These are phyloP conservation scores for Sialis lutaria DNA, from an alignment of 2,888 invertebrate species.

Conservation along the genomic window DNA sequence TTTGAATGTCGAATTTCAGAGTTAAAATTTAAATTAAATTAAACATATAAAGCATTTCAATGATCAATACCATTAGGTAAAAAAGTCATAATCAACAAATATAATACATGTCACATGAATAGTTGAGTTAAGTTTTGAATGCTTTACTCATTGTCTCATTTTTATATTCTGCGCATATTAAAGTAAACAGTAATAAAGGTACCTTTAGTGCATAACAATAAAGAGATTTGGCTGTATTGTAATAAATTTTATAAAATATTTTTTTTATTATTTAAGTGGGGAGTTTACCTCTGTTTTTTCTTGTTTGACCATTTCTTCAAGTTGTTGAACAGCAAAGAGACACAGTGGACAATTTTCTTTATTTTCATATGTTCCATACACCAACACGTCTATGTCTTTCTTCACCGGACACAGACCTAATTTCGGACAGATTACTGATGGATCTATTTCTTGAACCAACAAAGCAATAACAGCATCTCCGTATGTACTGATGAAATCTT, in stretches of 20 bases:
- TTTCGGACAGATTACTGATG: conserved; percentile 55
- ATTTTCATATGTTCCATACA: conserved; percentile 28
- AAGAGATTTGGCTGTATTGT: no score
- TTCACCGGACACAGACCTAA: conserved; percentile 43
- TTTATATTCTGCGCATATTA: conserved; percentile 3
- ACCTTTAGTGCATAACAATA: no score
- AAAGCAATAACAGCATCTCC: conserved; percentile 64
- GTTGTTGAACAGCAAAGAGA: conserved; percentile 59
- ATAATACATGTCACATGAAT: no score
- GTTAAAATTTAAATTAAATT: no score
- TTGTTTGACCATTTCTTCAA: conserved; percentile 54
- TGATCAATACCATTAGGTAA: no score
- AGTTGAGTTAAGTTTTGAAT: no score
- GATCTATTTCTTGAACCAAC: conserved; percentile 62
- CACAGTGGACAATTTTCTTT: conserved; percentile 69
- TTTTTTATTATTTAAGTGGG: neutral
- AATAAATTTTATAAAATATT: no score
- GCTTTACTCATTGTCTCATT: conserved; percentile 3
- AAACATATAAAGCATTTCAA: no score
- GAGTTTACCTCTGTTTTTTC: conserved; percentile 53
- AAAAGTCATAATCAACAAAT: no score
- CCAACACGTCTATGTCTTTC: conserved; percentile 33
- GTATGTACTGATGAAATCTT: conserved; percentile 59
- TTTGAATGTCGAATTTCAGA: no score
- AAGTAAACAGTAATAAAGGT: neutral